A percentile compares a stretch with the other conserved stretches of the same genome.
phyloP scores from a whole-genome alignment of 2,113 vertebrate genomes.

The Nothobranchius furzeri region DNA sequence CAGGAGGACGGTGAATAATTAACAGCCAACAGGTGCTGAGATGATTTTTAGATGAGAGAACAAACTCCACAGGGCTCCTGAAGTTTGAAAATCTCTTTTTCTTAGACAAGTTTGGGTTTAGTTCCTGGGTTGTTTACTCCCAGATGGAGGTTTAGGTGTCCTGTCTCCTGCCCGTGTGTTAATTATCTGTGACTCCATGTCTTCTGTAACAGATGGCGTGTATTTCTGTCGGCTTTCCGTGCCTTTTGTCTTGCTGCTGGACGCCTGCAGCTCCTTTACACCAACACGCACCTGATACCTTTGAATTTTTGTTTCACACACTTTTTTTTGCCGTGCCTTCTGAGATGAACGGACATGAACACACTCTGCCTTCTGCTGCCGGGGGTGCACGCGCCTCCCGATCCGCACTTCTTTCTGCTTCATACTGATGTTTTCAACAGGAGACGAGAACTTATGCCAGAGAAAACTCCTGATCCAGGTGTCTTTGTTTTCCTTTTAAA shows the following conservation, averaged over 20 bases:
- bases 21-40: too few species aligned
- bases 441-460: slow-evolving; percentile 7
- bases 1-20: too few species aligned
- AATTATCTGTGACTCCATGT: background rate
- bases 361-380: slow-evolving; percentile 45
- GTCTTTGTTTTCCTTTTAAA: background rate
- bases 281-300: slow-evolving; percentile 46
- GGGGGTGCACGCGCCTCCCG: slow-evolving; percentile 6
- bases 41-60: too few species aligned
- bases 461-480: background rate
- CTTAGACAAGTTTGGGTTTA: too few species aligned
- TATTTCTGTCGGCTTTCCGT: slow-evolving; percentile 61
- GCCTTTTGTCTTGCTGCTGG: slow-evolving; percentile 73
- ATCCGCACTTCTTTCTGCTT: slow-evolving; percentile 30
- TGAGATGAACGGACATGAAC: slow-evolving; percentile 32
- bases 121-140: too few species aligned
- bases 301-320: slow-evolving; percentile 17
- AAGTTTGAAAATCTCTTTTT: too few species aligned
- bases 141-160: too few species aligned
- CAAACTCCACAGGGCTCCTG: too few species aligned
- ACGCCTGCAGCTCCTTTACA: slow-evolving; percentile 60
- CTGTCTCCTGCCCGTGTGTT: too few species aligned
- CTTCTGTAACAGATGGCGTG: background rate
- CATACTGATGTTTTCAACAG: slow-evolving; percentile 22
- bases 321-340: slow-evolving; percentile 62